A percentile compares a stretch with the other conserved stretches of the same genome.
Conservation (phyloP, 2,888 invertebrate genomes). For the Dysmachus trigonus region DNA sequence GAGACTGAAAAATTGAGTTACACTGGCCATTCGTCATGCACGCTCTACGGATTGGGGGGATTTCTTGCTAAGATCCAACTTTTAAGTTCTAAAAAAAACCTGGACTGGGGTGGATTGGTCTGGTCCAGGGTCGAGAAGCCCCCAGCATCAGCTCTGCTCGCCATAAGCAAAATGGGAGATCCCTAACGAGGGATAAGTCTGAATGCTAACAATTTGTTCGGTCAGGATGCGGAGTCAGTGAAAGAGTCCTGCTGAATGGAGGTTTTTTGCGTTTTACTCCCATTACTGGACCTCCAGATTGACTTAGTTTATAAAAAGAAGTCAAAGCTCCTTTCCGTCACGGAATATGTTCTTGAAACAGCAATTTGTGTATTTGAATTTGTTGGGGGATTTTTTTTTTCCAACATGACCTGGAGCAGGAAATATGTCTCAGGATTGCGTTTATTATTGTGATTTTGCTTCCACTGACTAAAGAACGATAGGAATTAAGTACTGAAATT, state of each 20-base stretch:
- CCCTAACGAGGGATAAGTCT: constrained; percentile 11
- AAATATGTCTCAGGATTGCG: not conserved
- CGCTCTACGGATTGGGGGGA: not conserved
- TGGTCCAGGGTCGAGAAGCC: not conserved
- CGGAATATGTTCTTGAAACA: not conserved
- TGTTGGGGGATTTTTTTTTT: not conserved
- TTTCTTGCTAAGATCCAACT: not conserved
- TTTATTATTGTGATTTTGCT: not conserved
- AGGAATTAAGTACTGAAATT: not conserved
- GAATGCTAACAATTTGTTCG: constrained; percentile 22
- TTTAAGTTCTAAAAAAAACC: not conserved
- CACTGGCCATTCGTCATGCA: constrained; percentile 12
- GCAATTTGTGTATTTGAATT: not conserved
- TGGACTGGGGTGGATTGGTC: not conserved
- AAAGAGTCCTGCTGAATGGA: not conserved
- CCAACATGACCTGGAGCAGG: not conserved
- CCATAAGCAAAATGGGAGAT: not conserved
- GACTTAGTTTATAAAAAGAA: not conserved
- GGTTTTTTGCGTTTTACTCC: not conserved
- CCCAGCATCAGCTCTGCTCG: not conserved
- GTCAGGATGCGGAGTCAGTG: constrained; percentile 2
- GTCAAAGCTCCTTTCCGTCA: not conserved
- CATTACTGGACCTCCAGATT: not conserved
- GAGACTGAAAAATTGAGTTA: constrained; percentile 19
- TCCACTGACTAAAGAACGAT: not conserved